Evolutionary conservation across 1,140 invertebrate species (phyloP).

Genomic region (Bombus turneri): DNA sequence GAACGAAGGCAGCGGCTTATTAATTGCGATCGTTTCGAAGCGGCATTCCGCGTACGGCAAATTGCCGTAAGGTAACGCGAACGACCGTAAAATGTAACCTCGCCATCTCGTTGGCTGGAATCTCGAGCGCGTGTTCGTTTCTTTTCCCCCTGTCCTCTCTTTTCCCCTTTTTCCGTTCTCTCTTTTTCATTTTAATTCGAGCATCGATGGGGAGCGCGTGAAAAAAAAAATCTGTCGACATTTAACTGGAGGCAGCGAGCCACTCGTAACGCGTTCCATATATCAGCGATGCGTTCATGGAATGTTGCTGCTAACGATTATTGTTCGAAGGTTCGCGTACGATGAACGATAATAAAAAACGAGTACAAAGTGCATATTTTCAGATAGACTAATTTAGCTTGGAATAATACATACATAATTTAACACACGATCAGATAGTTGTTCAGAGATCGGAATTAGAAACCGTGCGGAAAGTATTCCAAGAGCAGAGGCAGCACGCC

Average conservation of each 20-base stretch:
- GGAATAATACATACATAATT: background rate
- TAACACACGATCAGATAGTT: no score
- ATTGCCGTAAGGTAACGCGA: conserved; percentile 46
- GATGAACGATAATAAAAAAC: background rate
- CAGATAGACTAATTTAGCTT: background rate
- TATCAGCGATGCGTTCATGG: background rate
- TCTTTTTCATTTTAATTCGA: conserved; percentile 4
- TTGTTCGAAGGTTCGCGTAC: background rate
- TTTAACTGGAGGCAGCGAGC: conserved; percentile 13
- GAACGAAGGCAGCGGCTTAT: conserved; percentile 27
- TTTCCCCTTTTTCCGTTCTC: background rate
- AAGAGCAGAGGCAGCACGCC: background rate
- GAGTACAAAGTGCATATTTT: background rate
- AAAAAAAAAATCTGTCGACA: conserved; percentile 7
- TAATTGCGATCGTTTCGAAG: conserved; percentile 38
- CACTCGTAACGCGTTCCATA: conserved; percentile 1
- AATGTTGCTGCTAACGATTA: conserved; percentile 10
- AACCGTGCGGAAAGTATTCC: background rate
- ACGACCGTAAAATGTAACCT: conserved; percentile 40
- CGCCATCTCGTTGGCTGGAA: conserved; percentile 18
- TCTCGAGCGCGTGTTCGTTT: conserved; percentile 12
- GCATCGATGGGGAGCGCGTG: background rate
- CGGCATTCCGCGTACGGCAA: conserved; percentile 36
- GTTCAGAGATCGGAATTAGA: background rate
- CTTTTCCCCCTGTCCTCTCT: background rate